Evolutionary conservation across 2,797 vertebrate species (phyloP), one percentile per base, ranked within the genome.

Genomic region (Anniella stebbinsi): DNA sequence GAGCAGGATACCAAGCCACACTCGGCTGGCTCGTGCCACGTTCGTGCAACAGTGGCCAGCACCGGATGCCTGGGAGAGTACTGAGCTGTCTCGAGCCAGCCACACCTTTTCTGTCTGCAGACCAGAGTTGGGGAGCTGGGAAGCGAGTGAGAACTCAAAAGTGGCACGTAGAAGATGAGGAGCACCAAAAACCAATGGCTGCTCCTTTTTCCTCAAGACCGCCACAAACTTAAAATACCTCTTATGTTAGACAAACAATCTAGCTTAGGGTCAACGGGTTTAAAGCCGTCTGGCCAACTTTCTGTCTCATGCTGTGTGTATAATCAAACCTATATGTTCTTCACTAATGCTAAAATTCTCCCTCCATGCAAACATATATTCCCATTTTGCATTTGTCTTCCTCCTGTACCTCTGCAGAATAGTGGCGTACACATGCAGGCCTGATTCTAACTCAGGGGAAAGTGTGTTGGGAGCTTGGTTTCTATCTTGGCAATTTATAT

Each of bases 11-110:
- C 77, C 84, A 76, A 76, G 81, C n/a, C 0, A 5, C 81, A 11
- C n/a, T 0, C 0, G 4, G 0, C 92, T 90, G 93, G 91, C 93
- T 90, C 17, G 9, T 0, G 5, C 78, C 28, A 0, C 0, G 1
- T 9, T 41, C 80, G 28, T 87, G 2, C 93, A 88, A 21, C 10
- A 86, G 93, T 11, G 38, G 75, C 36, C 3, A 9, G 57, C 2
- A 1, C 5, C 17, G 4, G 91, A 88, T 86, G 89, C 92, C 45
- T 84, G 84, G 87, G 87, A 89, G 89, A 93, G 30, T 70, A 28
- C 70, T 82, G 80, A 60, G 60, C 90, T 66, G 23, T 87, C 51
- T 0, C 25, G 17, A 21, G 21, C 51, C 41, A 28, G n/a, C 67
- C 41, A 23, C 57, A 3, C 2, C 9, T 51, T 38, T 87, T 87